phyloP scores from a whole-genome alignment of 2,797 vertebrate genomes.

The Enteromius fasciolatus region DNA sequence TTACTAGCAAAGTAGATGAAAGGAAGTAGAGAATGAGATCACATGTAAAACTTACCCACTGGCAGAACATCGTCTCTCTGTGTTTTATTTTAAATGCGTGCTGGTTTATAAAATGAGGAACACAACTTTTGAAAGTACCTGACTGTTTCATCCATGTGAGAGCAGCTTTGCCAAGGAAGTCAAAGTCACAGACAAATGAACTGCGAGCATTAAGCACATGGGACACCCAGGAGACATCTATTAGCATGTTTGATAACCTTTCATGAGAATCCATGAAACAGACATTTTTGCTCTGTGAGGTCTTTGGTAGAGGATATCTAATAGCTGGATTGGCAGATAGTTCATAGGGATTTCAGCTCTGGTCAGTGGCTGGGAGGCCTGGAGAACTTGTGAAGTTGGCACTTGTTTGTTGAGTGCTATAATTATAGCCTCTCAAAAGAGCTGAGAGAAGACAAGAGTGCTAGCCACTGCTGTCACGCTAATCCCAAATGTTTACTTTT shows the following conservation, averaged over 20 bases:
- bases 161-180: neutral
- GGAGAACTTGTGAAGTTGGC: conserved; percentile 56
- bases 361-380: conserved; percentile 67
- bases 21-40: conserved; percentile 25
- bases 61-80: neutral
- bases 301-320: conserved; percentile 59
- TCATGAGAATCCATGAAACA: conserved; percentile 5
- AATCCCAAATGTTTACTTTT: conserved; percentile 62
- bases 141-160: conserved; percentile 3
- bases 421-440: conserved; percentile 67
- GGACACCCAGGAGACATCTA: conserved; percentile 38
- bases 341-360: conserved; percentile 67
- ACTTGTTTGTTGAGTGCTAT: conserved; percentile 71
- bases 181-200: conserved; percentile 10
- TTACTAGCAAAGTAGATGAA: neutral
- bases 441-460: conserved; percentile 56
- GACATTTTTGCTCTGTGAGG: conserved; percentile 25
- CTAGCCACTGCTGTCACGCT: conserved; percentile 19
- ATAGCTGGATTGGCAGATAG: conserved; percentile 72
- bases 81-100: conserved; percentile 7
- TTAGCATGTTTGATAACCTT: conserved; percentile 32
- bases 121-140: neutral
- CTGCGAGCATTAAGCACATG: neutral
- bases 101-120: neutral
- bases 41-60: neutral